Evolutionary conservation across 2,797 vertebrate genomes (phyloP), one percentile per base, ranked within the genome.

Genomic region (Gambusia yucatana): DNA sequence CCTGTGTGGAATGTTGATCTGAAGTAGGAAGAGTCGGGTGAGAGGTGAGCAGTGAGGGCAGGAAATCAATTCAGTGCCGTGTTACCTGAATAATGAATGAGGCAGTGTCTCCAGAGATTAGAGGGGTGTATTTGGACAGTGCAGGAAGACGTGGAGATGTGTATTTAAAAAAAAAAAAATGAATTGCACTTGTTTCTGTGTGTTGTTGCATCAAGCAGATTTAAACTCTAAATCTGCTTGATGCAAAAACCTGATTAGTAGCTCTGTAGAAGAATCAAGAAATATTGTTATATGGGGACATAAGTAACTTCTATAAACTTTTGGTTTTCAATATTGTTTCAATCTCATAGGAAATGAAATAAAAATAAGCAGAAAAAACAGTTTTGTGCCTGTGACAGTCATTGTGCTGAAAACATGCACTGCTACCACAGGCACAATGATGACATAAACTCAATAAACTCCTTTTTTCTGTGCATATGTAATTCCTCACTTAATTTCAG

Each of bases 81-180:
- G 92, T 89, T 92, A 86, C 79, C 87, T 94, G 93, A 96, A 95
- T 95, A 94, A 96, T 95, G 91, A 95, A 96, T 94, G 88, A 87
- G 88, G 85, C 8, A 28, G 84, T 79, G 78, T 90, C 90, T 89
- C 82, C 85, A 83, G 74, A 87, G 81, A 87, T 87, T 80, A 85
- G 81, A 79, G 69, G 75, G 81, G 73, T 86, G 36, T 48, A 80
- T 83, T 71, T 85, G 81, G 80, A 67, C 61, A 33, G 36, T 39
- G 75, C n/a, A 77, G 44, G 46, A 71, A 75, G 71, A 84, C 52
- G 39, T 46, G 33, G 73, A 85, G 72, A 76, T 75, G 73, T 76
- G 65, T 84, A 47, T 78, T 77, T 47, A 20, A 0, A 2, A 46
- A 55, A 41, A n/a, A 33, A 33, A 47, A 36, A 73, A 16, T 3